Base-by-base conservation (phyloP, 1,140 invertebrate species). In the Drosophila obscura region DNA sequence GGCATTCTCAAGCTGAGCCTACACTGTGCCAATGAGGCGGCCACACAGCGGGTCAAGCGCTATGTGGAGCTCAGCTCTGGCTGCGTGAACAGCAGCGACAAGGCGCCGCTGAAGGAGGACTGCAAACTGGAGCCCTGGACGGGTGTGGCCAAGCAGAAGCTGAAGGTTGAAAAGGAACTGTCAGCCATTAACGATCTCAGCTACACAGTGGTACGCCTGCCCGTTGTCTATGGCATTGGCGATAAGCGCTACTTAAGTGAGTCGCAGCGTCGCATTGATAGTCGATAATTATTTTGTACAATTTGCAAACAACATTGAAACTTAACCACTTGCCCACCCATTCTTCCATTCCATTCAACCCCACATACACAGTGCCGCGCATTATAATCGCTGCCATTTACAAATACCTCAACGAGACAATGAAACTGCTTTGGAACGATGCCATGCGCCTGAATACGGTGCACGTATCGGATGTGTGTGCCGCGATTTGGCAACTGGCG, bases 381-480 rank as follows among this genome's bases (percentile, higher is more conserved):
- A 93, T 98, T 48, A 94, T 98, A 16, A 95, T 97, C 80, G 97
- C 96, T 55, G 96, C 95, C 48, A 95, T 98, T 69, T 98, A 98
- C 92, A 97, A 96, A 81, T 95, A 97, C 91, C 93, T 97, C 4
- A 94, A 94, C 48, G 96, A 98, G 93, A 96, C 96, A 89, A 97
- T 98, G 97, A 97, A 97, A 91, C 93, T 98, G 46, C 93, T 98
- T 26, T 98, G 97, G 97, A 96, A 95, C 57, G 94, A 95, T 43
- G 94, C 96, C 61, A 93, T 98, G 52, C 94, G 95, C 79, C 95
- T 97, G 93, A 97, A 98, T 91, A 98, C 97, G 1, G 94, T 98
- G 41, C 96, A 98, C 92, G 96, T 97, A 0, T 91, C 92, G 44
- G 97, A 98, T 92, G 92, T 98, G 9, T 96, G 94, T 88, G 93